phyloP scores from a whole-genome alignment of 2,888 invertebrate genomes.

The Clostera curtula region DNA sequence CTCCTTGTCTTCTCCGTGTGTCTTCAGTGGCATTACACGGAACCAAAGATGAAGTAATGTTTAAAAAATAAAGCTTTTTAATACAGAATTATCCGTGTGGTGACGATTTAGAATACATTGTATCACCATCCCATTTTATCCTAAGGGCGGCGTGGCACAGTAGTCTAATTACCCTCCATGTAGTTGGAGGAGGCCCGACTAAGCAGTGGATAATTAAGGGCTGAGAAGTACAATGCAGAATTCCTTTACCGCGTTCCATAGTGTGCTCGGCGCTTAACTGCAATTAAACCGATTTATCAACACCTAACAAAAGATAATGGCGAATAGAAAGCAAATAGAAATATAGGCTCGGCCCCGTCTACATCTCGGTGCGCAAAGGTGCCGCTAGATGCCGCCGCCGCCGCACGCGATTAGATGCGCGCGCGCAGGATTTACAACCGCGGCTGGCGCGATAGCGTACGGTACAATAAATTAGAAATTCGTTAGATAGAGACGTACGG shows the following conservation, averaged over 20 bases:
- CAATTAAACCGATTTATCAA: slow-evolving; percentile 36
- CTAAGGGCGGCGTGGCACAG: no score
- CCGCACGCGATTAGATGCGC: slow-evolving; percentile 63
- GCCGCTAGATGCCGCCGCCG: slow-evolving; percentile 63
- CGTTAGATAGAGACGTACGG: slow-evolving; percentile 68
- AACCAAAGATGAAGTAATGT: no score
- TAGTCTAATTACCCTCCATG: no score
- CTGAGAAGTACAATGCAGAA: no score
- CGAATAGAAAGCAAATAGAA: slow-evolving; percentile 44
- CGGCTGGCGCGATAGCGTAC: slow-evolving; percentile 52
- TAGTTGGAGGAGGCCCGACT: no score
- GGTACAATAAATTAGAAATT: slow-evolving; percentile 73
- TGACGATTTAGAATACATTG: no score
- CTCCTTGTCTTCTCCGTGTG: no score
- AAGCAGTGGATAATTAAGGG: no score
- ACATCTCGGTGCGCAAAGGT: slow-evolving; percentile 63
- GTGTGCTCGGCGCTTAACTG: slow-evolving; percentile 16
- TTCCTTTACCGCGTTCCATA: background rate
- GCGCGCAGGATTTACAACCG: slow-evolving; percentile 61
- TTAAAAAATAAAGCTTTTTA: no score
- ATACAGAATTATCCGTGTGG: no score
- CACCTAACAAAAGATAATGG: slow-evolving; percentile 44
- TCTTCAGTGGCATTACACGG: no score
- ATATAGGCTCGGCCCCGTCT: slow-evolving; percentile 53
- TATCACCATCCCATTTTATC: no score